Conservation (phyloP, 92 coral and sea anemone genomes). For the Blastomussa wellsi region DNA sequence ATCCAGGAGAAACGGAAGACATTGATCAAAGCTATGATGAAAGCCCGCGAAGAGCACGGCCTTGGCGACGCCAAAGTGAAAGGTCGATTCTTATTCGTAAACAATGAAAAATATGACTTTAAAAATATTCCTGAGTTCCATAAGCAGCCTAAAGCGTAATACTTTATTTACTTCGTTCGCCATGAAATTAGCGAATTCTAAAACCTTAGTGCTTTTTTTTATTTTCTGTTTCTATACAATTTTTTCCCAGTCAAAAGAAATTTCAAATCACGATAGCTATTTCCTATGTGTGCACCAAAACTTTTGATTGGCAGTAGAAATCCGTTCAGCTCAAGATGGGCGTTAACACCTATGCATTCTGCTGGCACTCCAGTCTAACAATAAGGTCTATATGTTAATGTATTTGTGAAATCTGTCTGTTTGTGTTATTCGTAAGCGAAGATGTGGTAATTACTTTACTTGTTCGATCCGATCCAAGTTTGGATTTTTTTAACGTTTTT, state of each 20-base stretch:
- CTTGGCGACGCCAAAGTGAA: no score
- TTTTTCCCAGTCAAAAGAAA: conserved; percentile 14
- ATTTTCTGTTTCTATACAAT: no score
- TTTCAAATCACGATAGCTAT: conserved; percentile 17
- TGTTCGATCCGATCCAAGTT: conserved; percentile 14
- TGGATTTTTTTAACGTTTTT: neutral
- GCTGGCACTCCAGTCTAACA: conserved; percentile 32
- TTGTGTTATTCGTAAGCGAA: conserved; percentile 23
- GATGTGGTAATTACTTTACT: conserved; percentile 4
- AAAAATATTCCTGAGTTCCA: no score
- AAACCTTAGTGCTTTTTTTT: no score
- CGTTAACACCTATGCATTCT: conserved; percentile 30
- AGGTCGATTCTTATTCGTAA: no score
- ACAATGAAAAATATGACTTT: no score
- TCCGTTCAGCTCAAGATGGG: conserved; percentile 17
- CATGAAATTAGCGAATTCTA: no score
- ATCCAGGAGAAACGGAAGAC: no score
- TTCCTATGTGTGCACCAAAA: conserved; percentile 25
- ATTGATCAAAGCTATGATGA: no score
- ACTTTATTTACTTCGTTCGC: no score
- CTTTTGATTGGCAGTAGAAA: conserved; percentile 20
- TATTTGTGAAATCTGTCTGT: conserved; percentile 16
- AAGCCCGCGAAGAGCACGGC: no score
- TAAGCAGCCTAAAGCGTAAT: no score
- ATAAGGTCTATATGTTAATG: conserved; percentile 25